Evolutionary conservation across 2,888 invertebrate genomes (phyloP).

Genomic region (Chorisops tibialis): DNA sequence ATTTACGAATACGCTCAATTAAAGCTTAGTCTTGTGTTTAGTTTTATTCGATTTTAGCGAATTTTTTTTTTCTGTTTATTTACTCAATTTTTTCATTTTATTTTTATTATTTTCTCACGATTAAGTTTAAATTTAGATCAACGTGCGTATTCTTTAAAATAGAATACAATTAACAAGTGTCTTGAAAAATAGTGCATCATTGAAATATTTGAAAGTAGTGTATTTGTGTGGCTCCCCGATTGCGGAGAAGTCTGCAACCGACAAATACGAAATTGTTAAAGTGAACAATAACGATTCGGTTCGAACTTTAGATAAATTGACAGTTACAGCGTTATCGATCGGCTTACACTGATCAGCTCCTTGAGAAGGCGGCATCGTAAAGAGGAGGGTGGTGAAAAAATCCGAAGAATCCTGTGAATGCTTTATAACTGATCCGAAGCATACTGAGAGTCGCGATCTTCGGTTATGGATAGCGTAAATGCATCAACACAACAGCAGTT

Average conservation of each 20-base stretch:
- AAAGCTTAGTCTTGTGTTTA: slow-evolving; percentile 16
- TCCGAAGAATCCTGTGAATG: background rate
- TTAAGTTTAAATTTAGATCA: slow-evolving; percentile 28
- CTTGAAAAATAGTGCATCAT: slow-evolving; percentile 31
- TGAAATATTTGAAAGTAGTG: slow-evolving; percentile 26
- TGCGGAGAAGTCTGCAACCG: slow-evolving; percentile 13
- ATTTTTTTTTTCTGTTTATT: slow-evolving; percentile 16
- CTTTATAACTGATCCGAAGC: background rate
- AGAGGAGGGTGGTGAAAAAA: background rate
- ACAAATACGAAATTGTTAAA: background rate
- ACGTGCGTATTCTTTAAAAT: slow-evolving; percentile 30
- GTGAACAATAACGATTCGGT: background rate
- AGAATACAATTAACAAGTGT: slow-evolving; percentile 34
- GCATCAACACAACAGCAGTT: slow-evolving; percentile 66
- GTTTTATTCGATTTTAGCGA: slow-evolving; percentile 5
- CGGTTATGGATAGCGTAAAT: slow-evolving; percentile 32
- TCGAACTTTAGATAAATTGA: background rate
- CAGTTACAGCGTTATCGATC: background rate
- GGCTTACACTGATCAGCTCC: background rate
- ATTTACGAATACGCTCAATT: slow-evolving; percentile 24
- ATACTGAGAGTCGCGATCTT: background rate
- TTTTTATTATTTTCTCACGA: slow-evolving; percentile 26
- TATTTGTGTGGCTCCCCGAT: slow-evolving; percentile 9
- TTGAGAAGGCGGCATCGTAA: background rate
- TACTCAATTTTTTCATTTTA: slow-evolving; percentile 9